Evolutionary conservation across 2,888 invertebrate species (phyloP).

Genomic region (Callinectes sapidus): DNA sequence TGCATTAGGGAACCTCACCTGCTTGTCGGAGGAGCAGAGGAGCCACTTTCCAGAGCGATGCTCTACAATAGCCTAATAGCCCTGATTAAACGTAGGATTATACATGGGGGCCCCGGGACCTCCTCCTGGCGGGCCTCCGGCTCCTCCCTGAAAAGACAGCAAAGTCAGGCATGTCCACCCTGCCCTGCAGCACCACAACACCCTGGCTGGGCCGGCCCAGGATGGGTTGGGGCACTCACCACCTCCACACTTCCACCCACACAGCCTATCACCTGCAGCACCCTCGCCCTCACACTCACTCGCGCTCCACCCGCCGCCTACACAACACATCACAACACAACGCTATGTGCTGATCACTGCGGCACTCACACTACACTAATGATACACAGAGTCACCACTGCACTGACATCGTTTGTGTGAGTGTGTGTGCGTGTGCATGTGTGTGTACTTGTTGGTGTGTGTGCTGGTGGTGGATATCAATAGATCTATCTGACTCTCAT

Average conservation of each 20-base stretch:
- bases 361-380: neutral
- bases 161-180: slow-evolving; percentile 19
- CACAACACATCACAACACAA: neutral
- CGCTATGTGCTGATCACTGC: neutral
- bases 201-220: neutral
- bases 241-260: neutral
- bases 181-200: neutral
- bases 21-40: slow-evolving; percentile 46
- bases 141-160: slow-evolving; percentile 65
- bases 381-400: neutral
- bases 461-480: neutral
- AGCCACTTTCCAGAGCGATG: slow-evolving; percentile 20
- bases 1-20: slow-evolving; percentile 44
- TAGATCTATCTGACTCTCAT: neutral
- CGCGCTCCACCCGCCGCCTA: no score
- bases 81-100: slow-evolving; percentile 68
- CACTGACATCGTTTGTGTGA: neutral
- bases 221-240: neutral
- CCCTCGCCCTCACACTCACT: neutral
- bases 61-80: slow-evolving; percentile 61
- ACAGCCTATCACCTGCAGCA: neutral
- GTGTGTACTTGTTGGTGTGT: neutral
- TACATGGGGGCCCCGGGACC: slow-evolving; percentile 68
- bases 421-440: neutral
- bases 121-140: slow-evolving; percentile 58